Evolutionary conservation across 2,888 invertebrate genomes (phyloP), one percentile per base, ranked within the genome.

Genomic region (Monoplex corrugatus): DNA sequence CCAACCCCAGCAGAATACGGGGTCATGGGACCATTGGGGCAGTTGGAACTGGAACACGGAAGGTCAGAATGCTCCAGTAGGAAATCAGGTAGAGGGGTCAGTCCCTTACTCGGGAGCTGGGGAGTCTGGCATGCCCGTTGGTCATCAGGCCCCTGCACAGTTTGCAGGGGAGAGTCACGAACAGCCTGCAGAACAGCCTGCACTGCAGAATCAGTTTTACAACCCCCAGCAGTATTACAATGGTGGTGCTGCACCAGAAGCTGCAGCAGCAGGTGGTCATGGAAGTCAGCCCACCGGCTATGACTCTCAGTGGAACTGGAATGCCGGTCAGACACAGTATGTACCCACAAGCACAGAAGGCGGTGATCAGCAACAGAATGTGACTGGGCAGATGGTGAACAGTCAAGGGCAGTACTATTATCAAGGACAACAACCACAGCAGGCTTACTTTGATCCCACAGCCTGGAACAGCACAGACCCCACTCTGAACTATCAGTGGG

Each of bases 11-110:
- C 43, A 75, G 23, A 50, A 45, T 13, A 87, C 86, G 19, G 63
- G 35, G 57, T 90, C 89, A 44, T 90, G 91, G 91, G 75, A 89
- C 80, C 87, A 86, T 68, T 91, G 91, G 91, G 85, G 87, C 43
- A 90, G 80, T 43, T 90, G 89, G 87, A 82, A 87, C 68, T 87
- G 87, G 89, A 87, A 87, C 63, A 23, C 78, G 0, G 87, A 89
- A 2, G 63, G 80, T 40, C 86, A 89, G 57, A 86, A 85, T 57
- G 50, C 43, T 0, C 16, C 43, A 10, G 44, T 50, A 63, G 45
- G 35, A 23, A 44, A 63, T 28, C 80, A 45, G 35, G 13, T 40
- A 35, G 82, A 8, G 35, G 78, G 72, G 50, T 43, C 8, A 28
- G 28, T 5, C n/a, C 32, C 38, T 1, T 23, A 6, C 6, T 43